Percentiles rank a stretch among this genome's conserved stretches.
phyloP scores from a whole-genome alignment of 2,113 vertebrate species.

The Mormyrus lacerda region DNA sequence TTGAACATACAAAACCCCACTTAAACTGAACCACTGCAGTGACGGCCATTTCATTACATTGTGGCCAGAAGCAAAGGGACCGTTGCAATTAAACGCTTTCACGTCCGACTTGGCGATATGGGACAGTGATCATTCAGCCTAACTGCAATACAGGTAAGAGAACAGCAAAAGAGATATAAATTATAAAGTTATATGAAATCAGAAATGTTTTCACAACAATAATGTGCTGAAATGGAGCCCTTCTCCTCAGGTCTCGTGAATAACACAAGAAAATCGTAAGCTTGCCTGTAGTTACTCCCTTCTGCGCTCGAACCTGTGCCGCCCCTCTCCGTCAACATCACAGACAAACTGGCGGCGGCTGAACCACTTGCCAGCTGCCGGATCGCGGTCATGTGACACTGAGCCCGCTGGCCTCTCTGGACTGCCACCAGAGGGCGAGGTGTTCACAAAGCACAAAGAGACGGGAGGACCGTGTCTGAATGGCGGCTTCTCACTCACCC shows the following conservation, averaged over 20 bases:
- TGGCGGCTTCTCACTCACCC: neutral
- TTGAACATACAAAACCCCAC: neutral
- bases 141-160: constrained; percentile 21
- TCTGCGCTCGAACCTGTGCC: constrained; percentile 35
- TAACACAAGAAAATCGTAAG: constrained; percentile 41
- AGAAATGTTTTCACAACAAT: constrained; percentile 26
- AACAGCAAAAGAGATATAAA: constrained; percentile 1
- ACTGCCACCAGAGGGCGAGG: neutral
- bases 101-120: neutral
- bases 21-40: neutral
- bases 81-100: neutral
- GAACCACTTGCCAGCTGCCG: neutral
- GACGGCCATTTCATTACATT: neutral
- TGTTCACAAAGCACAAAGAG: neutral
- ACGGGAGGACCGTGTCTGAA: neutral
- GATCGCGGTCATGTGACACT: neutral
- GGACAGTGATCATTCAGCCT: neutral
- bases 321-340: neutral
- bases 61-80: neutral
- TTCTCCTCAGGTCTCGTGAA: constrained; percentile 28
- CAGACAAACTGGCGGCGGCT: neutral
- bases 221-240: constrained; percentile 23
- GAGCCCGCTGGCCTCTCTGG: neutral
- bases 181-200: neutral
- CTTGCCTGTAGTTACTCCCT: constrained; percentile 48